Evolutionary conservation across 2,797 vertebrate species (phyloP), one percentile per base, ranked within the genome.

Genomic region (Enteromius unitaeniatus): DNA sequence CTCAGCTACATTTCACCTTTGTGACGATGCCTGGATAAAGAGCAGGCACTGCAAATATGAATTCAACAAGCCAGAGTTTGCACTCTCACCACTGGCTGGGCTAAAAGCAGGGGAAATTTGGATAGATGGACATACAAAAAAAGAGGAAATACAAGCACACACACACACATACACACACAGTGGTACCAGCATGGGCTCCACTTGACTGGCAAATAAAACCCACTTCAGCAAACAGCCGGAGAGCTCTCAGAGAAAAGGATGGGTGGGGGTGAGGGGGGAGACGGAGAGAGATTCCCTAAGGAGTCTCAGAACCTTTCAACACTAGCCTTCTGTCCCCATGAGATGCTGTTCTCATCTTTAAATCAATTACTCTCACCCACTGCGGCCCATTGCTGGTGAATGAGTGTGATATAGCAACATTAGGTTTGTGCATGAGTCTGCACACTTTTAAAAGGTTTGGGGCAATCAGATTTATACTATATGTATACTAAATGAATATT

Each of bases 161-260:
- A 47, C 45, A 51, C 37, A 65, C 21, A 78, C 23, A 73, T 23
- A 77, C 13, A 51, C 40, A 77, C 40, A 76, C 2, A 51, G 42
- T 77, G 67, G 73, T 28, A 80, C 77, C 73, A 85, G 81, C 77
- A 85, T 79, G 58, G 28, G 78, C 82, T 82, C 78, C 81, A 88
- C 81, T 88, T 84, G 79, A 84, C 85, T 85, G 62, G 82, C 82
- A 88, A 88, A 88, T 87, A 81, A 87, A 88, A 83, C 77, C 80
- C 85, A 78, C 86, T 88, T 87, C 82, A 85, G 62, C 72, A 88
- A 87, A 87, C 80, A 86, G 78, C 78, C 75, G 77, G 64, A 88
- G 88, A 86, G 87, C 84, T 74, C 88, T 85, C 69, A 78, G 55
- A 79, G 53, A 85, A 74, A 85, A 60, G 72, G 49, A 73, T 72